Base-by-base conservation (phyloP, 2,888 invertebrate species). In the Cepaea hortensis region DNA sequence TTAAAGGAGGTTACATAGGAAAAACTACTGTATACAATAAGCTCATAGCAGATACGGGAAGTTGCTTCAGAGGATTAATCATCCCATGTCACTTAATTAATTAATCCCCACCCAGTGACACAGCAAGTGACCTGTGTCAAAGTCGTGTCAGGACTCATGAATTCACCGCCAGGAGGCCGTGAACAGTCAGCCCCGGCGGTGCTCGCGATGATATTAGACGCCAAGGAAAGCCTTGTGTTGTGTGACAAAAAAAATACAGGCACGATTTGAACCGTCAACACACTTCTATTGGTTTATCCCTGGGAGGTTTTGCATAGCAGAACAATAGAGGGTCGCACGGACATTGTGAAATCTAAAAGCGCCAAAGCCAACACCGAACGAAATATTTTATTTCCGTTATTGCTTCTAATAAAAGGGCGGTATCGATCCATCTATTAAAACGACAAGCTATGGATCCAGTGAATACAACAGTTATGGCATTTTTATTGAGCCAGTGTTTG, bases 321-420 rank as follows among this genome's bases (percentile, higher is more conserved):
- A 82, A 82, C 82, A 82, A 82, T 65, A 73, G 73, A 82, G 82
- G 82, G 82, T 82, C 82, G 72, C 82, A 55, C 55, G 72, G 61
- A 50, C 72, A 82, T 82, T 82, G 82, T 82, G 35, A 23, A 50
- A 23, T 15, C 61, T 6, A 13, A 82, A 82, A 82, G 72, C 82
- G 73, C 70, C 55, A 72, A 82, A 61, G 82, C 82, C 72, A 82
- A 82, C 82, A 72, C 55, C 55, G 72, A 70, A 82, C 82, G 61
- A 55, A 82, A 82, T 72, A 72, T 50, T 82, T 82, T 82, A 72
- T 73, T 82, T 82, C 82, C 82, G 72, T 82, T 73, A 72, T 82
- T 81, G 23, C 72, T 18, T 50, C 82, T 82, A 72, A 82, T 82
- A 82, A 82, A 72, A 81, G 82, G 55, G 23, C 23, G 9, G 82